Conservation (phyloP, 2,797 vertebrate species). For the Spinus pinus region DNA sequence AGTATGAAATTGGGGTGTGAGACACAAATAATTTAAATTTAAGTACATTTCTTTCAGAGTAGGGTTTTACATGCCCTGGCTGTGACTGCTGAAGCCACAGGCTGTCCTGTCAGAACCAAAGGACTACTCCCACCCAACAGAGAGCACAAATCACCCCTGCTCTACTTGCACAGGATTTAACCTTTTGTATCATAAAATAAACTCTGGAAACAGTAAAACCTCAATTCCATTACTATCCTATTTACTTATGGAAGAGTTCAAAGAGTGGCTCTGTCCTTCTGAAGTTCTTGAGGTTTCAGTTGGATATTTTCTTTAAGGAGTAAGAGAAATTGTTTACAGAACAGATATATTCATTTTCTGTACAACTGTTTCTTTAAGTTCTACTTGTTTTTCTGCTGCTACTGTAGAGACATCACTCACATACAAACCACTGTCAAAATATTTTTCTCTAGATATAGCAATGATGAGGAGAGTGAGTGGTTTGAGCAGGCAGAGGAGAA, state of each 20-base stretch:
- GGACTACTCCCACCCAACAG: background rate
- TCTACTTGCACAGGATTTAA: background rate
- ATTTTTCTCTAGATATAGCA: background rate
- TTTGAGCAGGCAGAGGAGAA: background rate
- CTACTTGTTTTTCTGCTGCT: slow-evolving; percentile 13
- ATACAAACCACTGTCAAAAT: slow-evolving; percentile 20
- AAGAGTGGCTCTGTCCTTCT: background rate
- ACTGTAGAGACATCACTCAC: background rate
- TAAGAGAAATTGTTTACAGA: slow-evolving; percentile 6
- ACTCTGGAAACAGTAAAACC: background rate
- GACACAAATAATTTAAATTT: background rate
- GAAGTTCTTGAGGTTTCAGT: background rate
- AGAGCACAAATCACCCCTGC: background rate
- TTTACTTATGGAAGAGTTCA: background rate
- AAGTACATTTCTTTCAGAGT: background rate
- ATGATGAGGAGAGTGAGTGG: background rate
- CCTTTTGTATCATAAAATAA: slow-evolving; percentile 11
- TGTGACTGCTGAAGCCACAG: background rate
- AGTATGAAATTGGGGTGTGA: background rate
- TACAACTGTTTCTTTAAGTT: background rate
- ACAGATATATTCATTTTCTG: background rate
- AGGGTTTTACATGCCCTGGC: background rate
- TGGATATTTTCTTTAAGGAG: background rate
- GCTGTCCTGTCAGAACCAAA: background rate
- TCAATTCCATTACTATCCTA: background rate